Evolutionary conservation across 2,888 invertebrate genomes (phyloP).

Genomic region (Venustoraphidia nigricollis): DNA sequence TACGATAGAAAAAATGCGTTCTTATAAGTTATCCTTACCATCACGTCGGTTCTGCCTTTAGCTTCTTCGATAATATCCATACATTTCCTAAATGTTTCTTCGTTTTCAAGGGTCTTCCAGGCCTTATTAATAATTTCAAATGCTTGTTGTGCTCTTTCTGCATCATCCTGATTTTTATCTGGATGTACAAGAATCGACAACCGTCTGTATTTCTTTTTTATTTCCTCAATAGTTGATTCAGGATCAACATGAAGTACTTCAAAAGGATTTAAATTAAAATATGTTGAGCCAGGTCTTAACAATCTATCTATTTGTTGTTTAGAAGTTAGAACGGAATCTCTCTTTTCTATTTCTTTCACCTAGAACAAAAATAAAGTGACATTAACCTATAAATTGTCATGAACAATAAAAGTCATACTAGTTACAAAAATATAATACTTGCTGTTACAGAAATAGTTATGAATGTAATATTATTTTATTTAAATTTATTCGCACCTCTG

Average conservation of each 20-base stretch:
- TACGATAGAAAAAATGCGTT: too few species aligned
- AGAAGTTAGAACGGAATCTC: constrained; percentile 91
- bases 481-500: constrained; percentile 44
- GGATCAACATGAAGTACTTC: constrained; percentile 88
- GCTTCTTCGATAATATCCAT: constrained; percentile 96
- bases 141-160: constrained; percentile 83
- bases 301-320: constrained; percentile 95
- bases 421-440: background rate
- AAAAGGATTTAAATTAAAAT: constrained; percentile 96
- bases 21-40: constrained; percentile 38
- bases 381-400: background rate
- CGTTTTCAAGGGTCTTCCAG: constrained; percentile 91
- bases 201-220: constrained; percentile 91
- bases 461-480: background rate
- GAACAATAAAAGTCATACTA: background rate
- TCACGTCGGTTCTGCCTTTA: constrained; percentile 82
- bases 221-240: constrained; percentile 73
- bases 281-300: constrained; percentile 90
- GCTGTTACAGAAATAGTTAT: background rate
- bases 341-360: constrained; percentile 98
- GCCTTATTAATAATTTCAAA: constrained; percentile 90
- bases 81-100: constrained; percentile 84
- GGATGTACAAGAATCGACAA: constrained; percentile 97
- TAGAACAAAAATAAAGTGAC: constrained; percentile 28
- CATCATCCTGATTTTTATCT: constrained; percentile 95